A percentile compares a stretch with the other conserved stretches of the same genome.
Conservation (phyloP, 2,113 vertebrate genomes). For the Python bivittatus region DNA sequence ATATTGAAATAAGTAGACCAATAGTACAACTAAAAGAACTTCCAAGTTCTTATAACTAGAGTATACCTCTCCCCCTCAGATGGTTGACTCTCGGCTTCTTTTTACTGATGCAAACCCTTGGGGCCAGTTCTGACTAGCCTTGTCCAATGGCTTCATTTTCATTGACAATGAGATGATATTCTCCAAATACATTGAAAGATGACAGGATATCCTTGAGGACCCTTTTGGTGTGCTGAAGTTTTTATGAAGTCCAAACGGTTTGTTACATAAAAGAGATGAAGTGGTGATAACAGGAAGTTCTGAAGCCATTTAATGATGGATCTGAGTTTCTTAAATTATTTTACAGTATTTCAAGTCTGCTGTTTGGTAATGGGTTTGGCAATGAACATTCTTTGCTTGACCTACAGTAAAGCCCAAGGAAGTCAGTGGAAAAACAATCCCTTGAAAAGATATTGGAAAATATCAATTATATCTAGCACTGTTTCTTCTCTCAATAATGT, state of each 20-base stretch:
- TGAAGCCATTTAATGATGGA: not conserved
- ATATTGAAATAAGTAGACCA: no score
- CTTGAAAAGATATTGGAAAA: not conserved
- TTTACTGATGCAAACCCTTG: not conserved
- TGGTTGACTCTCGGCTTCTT: not conserved
- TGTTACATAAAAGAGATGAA: not conserved
- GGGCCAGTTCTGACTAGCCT: not conserved
- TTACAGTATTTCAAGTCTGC: not conserved
- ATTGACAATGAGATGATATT: no score
- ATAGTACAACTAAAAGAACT: no score
- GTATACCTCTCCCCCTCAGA: not conserved
- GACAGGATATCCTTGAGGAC: not conserved
- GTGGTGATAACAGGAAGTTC: fast-evolving
- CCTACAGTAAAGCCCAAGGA: not conserved
- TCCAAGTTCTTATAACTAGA: not conserved
- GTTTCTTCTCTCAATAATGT: not conserved
- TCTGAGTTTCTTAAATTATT: not conserved
- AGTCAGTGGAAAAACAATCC: constrained; percentile 1
- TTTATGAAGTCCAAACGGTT: not conserved
- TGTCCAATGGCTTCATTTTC: not conserved
- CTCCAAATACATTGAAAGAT: not conserved
- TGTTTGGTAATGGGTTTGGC: not conserved
- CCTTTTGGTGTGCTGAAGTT: not conserved
- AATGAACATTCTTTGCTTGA: constrained; percentile 7
- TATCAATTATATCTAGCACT: not conserved